A percentile compares a stretch with the other conserved stretches of the same genome.
phyloP scores from a whole-genome alignment of 1,140 invertebrate genomes.

The Belonocnema kinseyi region DNA sequence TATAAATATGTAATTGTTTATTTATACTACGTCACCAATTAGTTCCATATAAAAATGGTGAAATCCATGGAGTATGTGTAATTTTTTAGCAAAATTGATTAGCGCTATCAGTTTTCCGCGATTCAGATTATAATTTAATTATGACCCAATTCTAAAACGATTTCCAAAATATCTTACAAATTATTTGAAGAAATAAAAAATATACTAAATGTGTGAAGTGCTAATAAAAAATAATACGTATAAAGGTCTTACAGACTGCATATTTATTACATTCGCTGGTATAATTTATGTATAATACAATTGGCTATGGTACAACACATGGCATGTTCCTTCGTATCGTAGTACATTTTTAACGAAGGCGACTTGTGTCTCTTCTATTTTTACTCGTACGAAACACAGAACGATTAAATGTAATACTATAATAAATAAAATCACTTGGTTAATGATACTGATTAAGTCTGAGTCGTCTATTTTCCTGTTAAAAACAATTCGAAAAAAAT shows the following conservation, averaged over 20 bases:
- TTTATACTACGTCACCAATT: too few species aligned
- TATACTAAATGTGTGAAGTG: too few species aligned
- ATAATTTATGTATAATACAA: slow-evolving; percentile 48
- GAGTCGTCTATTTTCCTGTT: not conserved
- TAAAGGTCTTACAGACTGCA: not conserved
- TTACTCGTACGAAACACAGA: not conserved
- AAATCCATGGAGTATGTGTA: too few species aligned
- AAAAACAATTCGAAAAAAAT: slow-evolving; percentile 31
- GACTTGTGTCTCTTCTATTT: slow-evolving; percentile 31
- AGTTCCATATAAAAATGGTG: too few species aligned
- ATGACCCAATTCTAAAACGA: too few species aligned
- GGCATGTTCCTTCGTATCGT: slow-evolving; percentile 31
- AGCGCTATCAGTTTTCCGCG: too few species aligned
- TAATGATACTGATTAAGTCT: slow-evolving; percentile 7
- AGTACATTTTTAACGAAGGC: slow-evolving; percentile 29
- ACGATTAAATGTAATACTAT: slow-evolving; percentile 19
- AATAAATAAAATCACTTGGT: slow-evolving; percentile 35
- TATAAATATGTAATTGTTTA: too few species aligned
- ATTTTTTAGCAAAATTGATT: too few species aligned
- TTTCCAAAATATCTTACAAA: too few species aligned
- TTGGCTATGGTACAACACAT: slow-evolving; percentile 43
- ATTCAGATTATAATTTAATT: too few species aligned
- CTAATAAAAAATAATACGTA: not conserved
- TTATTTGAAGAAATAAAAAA: too few species aligned
- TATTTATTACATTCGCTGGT: slow-evolving; percentile 33